A percentile compares a stretch with the other conserved stretches of the same genome.
Conservation (phyloP, 1,140 invertebrate genomes). For the Aphaenogaster rudis region DNA sequence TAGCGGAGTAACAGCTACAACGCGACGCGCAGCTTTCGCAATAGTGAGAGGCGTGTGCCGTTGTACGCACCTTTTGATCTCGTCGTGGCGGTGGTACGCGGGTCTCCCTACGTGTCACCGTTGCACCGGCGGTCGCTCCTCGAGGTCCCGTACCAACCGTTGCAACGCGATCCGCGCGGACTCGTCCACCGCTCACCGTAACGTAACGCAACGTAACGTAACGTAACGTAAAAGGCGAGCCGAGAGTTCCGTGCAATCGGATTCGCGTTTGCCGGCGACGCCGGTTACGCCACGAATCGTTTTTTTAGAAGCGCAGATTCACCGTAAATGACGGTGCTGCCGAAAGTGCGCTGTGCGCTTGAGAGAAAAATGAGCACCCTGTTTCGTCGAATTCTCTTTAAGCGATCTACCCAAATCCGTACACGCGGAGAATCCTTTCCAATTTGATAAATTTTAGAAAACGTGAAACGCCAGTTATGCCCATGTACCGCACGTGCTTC, state of each 20-base stretch:
- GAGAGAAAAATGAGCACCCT: background rate
- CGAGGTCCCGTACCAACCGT: conserved; percentile 53
- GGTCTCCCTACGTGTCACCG: conserved; percentile 70
- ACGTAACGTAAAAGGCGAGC: conserved; percentile 53
- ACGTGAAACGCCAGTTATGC: background rate
- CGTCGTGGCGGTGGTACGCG: conserved; percentile 23
- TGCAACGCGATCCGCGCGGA: conserved; percentile 46
- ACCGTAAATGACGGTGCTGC: background rate
- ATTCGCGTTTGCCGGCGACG: background rate
- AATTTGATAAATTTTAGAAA: background rate
- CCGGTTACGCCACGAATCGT: conserved; percentile 13
- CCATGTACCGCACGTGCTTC: background rate
- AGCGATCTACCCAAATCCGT: background rate
- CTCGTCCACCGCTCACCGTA: conserved; percentile 53
- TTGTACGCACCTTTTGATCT: conserved; percentile 78
- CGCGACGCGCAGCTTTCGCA: conserved; percentile 72
- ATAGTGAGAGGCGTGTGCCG: conserved; percentile 81
- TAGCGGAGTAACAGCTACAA: conserved; percentile 48
- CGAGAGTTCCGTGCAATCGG: conserved; percentile 46
- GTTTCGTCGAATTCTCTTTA: background rate
- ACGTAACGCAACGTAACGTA: conserved; percentile 32
- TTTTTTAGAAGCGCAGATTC: background rate
- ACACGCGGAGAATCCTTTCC: too few species aligned
- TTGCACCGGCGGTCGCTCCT: conserved; percentile 65
- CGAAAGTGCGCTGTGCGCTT: background rate